Base-by-base conservation (phyloP, 92 coral and sea anemone genomes). In the Palythoa caribaeorum region DNA sequence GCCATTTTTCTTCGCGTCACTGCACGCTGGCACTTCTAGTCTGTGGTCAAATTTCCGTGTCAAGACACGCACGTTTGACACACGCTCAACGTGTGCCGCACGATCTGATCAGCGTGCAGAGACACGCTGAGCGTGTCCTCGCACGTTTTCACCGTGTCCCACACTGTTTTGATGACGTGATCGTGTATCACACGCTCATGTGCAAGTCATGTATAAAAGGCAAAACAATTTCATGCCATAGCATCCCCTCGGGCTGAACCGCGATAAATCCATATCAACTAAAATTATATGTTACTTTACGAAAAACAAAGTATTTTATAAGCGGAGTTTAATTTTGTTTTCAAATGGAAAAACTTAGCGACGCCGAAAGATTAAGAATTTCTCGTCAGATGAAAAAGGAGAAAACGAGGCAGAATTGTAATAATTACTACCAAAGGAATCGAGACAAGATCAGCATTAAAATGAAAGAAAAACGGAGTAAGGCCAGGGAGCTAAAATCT, bases 391-490 rank as follows among this genome's bases (percentile, higher is more conserved):
- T 71, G 52, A 71, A 71, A 38, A 71, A 71, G 77, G 60, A 75
- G 59, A 75, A 50, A 76, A 39, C 79, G 62, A 76, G 79, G 79
- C 79, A 76, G 39, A 76, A 77, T 13, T 20, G 65, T 52, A 77
- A 77, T 9, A 77, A 10, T 77, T 52, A 77, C 65, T 52, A 77
- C 20, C 2, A 52, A 9, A 77, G 52, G 17, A 51, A 51, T 50
- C 81, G 65, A 53, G 15, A 20, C 65, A 77, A 0, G 81, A 77
- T 51, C 81, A 77, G 62, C 65, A 19, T 21, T 15, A 77, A 77
- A 77, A 28, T 52, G 48, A 77, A 77, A 77, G 66, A 77, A 11
- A 52, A 77, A 53, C 65, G 66, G 66, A 51, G 4, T 11, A 12
- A 28, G 44, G 47, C 19, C 40, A 77, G 48, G 47, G 47, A 77